These are phyloP conservation scores for Hydraecia micacea DNA, from an alignment of 2,888 invertebrate species.

Conservation along the genomic window DNA sequence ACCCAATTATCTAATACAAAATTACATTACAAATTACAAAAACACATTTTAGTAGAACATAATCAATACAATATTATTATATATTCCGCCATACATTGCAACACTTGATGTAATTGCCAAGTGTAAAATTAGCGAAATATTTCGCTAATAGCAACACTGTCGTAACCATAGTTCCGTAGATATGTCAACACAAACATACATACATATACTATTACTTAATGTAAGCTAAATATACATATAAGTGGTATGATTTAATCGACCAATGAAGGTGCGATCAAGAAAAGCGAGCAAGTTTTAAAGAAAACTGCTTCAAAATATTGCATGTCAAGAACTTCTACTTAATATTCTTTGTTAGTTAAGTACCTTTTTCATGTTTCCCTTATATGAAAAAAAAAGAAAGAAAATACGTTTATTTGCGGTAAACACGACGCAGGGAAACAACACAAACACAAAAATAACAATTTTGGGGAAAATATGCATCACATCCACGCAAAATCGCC, in stretches of 20 bases:
- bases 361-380: not conserved
- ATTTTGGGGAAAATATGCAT: too few species aligned
- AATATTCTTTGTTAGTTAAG: not conserved
- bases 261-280: constrained; percentile 22
- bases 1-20: constrained; percentile 54
- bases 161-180: constrained; percentile 85
- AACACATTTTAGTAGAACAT: constrained; percentile 41
- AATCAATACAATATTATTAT: constrained; percentile 47
- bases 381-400: too few species aligned
- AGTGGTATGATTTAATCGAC: constrained; percentile 73
- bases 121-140: constrained; percentile 80
- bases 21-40: constrained; percentile 54
- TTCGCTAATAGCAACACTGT: constrained; percentile 77
- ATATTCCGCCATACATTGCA: constrained; percentile 56
- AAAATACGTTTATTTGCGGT: too few species aligned
- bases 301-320: not conserved
- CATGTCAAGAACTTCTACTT: not conserved
- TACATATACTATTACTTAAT: constrained; percentile 81
- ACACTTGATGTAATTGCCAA: constrained; percentile 69
- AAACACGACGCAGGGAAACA: too few species aligned
- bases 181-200: constrained; percentile 83
- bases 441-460: too few species aligned
- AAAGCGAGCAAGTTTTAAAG: not conserved
- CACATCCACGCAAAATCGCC: too few species aligned
- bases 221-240: constrained; percentile 85